Conservation (phyloP, 2,113 vertebrate species). For the Motacilla alba region DNA sequence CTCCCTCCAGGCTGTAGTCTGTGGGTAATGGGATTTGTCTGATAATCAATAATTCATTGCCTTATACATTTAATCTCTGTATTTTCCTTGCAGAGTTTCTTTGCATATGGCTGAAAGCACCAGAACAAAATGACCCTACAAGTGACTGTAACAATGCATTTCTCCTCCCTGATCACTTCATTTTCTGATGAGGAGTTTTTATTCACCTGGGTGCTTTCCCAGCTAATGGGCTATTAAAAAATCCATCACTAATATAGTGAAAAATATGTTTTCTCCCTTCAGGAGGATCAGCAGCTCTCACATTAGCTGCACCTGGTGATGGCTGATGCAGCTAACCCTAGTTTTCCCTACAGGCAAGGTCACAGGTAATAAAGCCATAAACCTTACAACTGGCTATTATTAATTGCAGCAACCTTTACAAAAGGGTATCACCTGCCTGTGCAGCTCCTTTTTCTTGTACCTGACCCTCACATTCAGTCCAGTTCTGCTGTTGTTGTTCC, state of each 20-base stretch:
- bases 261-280: background rate
- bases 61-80: background rate
- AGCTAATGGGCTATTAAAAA: background rate
- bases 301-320: background rate
- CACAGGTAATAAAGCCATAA: background rate
- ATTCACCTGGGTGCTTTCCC: background rate
- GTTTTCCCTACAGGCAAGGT: background rate
- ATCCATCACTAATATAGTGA: background rate
- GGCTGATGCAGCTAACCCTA: background rate
- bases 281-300: background rate
- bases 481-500: background rate
- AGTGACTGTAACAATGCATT: background rate
- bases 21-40: background rate
- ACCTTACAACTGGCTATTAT: background rate
- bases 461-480: background rate
- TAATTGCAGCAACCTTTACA: background rate
- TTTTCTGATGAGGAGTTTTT: background rate
- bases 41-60: background rate
- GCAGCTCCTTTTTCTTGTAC: background rate
- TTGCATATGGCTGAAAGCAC: background rate
- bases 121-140: background rate
- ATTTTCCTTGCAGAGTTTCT: background rate
- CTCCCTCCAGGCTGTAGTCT: background rate
- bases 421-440: background rate
- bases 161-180: background rate